These are phyloP conservation scores for Agriopis leucophaearia DNA, from an alignment of 2,888 invertebrate species.

Conservation along the genomic window DNA sequence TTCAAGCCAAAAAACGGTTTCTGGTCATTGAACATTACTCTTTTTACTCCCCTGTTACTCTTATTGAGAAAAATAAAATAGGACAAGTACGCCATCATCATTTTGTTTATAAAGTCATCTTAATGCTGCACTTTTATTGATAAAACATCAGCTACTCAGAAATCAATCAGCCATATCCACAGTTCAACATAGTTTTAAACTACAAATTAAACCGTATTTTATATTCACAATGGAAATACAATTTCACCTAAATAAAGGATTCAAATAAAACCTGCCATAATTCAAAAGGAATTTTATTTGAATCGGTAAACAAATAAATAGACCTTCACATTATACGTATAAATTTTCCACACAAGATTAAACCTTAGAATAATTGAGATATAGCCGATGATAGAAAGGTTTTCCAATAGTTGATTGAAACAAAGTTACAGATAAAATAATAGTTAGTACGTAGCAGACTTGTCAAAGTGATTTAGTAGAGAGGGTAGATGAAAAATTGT, in stretches of 20 bases:
- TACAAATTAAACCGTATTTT: constrained; percentile 8
- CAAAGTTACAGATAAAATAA: constrained; percentile 2
- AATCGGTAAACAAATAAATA: constrained; percentile 36
- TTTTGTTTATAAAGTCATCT: no score
- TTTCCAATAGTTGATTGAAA: constrained; percentile 37
- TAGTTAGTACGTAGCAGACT: constrained; percentile 39
- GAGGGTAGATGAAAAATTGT: constrained; percentile 66
- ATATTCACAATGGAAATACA: constrained; percentile 1
- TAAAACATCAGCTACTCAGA: no score
- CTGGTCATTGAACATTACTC: no score
- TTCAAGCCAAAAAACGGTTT: no score
- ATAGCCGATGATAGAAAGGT: constrained; percentile 26
- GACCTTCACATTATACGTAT: constrained; percentile 17
- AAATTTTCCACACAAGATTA: constrained; percentile 17
- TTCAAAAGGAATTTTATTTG: constrained; percentile 31
- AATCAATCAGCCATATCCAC: no score
- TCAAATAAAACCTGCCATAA: constrained; percentile 31
- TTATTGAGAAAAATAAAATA: no score
- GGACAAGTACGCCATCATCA: no score
- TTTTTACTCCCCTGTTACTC: no score
- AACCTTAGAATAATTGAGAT: neutral
- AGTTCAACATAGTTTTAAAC: neutral
- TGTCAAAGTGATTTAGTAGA: constrained; percentile 65
- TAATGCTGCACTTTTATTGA: no score
- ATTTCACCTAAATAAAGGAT: constrained; percentile 22